Conservation (phyloP, 2,797 vertebrate species). For the Sebastes cheni region DNA sequence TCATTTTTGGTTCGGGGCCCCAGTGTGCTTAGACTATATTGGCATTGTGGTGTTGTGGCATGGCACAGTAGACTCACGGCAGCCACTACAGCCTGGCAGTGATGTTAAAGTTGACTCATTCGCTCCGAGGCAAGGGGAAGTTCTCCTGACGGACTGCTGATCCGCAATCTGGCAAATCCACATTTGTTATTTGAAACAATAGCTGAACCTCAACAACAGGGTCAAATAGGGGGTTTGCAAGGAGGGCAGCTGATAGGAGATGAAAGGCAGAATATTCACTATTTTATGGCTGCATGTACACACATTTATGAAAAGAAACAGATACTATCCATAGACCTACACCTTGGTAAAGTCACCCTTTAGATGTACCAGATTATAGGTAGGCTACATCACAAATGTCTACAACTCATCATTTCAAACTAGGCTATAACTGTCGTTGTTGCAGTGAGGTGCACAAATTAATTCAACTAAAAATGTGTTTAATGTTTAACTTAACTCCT, state of each 20-base stretch:
- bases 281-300: background rate
- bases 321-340: background rate
- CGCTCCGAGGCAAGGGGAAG: conserved; percentile 69
- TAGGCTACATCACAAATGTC: background rate
- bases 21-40: conserved; percentile 68
- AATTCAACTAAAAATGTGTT: background rate
- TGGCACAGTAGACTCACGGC: conserved; percentile 68
- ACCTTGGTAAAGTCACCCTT: background rate
- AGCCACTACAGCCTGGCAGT: conserved; percentile 75
- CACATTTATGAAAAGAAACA: conserved; percentile 8
- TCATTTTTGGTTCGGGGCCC: conserved; percentile 58
- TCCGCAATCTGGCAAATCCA: conserved; percentile 61
- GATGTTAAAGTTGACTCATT: conserved; percentile 73
- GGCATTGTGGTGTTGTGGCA: conserved; percentile 78
- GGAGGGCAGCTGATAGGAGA: background rate
- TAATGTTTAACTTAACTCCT: background rate
- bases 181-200: conserved; percentile 64
- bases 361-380: background rate
- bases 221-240: conserved; percentile 20
- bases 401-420: background rate
- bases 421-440: background rate
- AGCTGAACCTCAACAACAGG: conserved; percentile 33
- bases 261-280: background rate
- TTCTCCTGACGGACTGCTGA: conserved; percentile 69
- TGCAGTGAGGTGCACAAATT: background rate